Base-by-base conservation (phyloP, 2,797 vertebrate species). In the Falco columbarius region DNA sequence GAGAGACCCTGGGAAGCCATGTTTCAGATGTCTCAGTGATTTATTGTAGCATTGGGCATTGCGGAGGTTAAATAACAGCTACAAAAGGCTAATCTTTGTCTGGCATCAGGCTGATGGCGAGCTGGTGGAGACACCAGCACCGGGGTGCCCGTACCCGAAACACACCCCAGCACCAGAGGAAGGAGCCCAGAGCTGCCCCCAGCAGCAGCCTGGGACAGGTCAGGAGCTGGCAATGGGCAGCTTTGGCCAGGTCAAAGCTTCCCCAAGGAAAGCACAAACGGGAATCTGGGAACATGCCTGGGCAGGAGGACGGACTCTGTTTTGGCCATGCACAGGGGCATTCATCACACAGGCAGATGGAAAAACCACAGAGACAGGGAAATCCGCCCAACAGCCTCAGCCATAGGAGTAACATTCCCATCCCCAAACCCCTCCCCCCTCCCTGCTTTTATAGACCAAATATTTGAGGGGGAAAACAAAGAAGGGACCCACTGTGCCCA, bases 41-140 rank as follows among this genome's bases (percentile, higher is more conserved):
- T 87, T 58, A n/a, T 17, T 0, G 0, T 30, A 52, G 52, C 46
- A 18, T 0, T 3, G 0, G n/a, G n/a, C 1, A 1, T 15, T 36
- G 56, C 61, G 51, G 59, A 91, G 38, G 67, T 23, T 79, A 71
- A 81, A 12, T 12, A 66, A 23, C 0, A 7, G 42, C 51, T 26
- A 51, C 22, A 30, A 40, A 77, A 74, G 71, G 42, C 55, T 47
- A 49, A 61, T 49, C 62, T 72, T 75, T n/a, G 12, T 24, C 54
- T n/a, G 15, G 38, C 19, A n/a, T 38, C 12, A 0, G n/a, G 15
- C 55, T 46, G n/a, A 20, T 3, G 9, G 46, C 2, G 6, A 74
- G 30, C 18, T 7, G 1, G 13, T 12, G 56, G 47, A 59, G 24
- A 55, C 24, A 76, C 29, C 17, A 22, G 44, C 29, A 32, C 9